Evolutionary conservation across 2,888 invertebrate species (phyloP).

Genomic region (Ditylenchus weischeri): DNA sequence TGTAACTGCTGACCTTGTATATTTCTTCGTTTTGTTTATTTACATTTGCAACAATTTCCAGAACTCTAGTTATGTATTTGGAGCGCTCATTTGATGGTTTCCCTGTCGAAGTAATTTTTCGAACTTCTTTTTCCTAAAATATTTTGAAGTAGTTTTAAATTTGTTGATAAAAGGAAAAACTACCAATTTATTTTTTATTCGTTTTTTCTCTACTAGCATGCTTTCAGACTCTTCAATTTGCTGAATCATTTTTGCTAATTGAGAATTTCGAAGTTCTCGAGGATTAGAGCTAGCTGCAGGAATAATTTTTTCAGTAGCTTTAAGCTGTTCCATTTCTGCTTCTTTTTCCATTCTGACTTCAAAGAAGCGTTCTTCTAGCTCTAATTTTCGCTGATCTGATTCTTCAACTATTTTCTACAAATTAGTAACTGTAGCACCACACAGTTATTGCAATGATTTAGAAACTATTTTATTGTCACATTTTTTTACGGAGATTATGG

Average conservation of each 20-base stretch:
- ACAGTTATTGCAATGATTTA: too few relatives aligned
- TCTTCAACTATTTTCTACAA: slow-evolving; percentile 2
- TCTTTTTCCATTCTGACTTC: slow-evolving; percentile 15
- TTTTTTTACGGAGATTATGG: too few relatives aligned
- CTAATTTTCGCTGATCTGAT: neutral
- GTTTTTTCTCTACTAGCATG: neutral
- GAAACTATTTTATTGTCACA: too few relatives aligned
- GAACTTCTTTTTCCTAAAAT: slow-evolving; percentile 15
- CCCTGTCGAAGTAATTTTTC: neutral
- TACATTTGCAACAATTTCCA: slow-evolving; percentile 91
- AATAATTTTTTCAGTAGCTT: neutral
- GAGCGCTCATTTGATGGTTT: slow-evolving; percentile 15
- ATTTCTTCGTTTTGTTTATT: slow-evolving; percentile 91
- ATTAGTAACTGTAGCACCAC: neutral
- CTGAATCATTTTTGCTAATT: neutral
- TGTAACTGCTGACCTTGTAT: slow-evolving; percentile 67
- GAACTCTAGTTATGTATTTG: slow-evolving; percentile 67
- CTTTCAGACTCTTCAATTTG: neutral
- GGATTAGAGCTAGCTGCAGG: neutral
- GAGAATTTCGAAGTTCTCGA: neutral
- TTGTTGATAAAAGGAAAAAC: neutral
- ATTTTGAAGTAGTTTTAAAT: neutral
- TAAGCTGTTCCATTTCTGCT: slow-evolving; percentile 8
- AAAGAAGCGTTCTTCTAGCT: slow-evolving; percentile 21
- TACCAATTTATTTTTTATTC: slow-evolving; percentile 13